Percentiles rank a stretch among this genome's conserved stretches.
phyloP scores from a whole-genome alignment of 2,888 invertebrate species.

The Camptogramma bilineatum region DNA sequence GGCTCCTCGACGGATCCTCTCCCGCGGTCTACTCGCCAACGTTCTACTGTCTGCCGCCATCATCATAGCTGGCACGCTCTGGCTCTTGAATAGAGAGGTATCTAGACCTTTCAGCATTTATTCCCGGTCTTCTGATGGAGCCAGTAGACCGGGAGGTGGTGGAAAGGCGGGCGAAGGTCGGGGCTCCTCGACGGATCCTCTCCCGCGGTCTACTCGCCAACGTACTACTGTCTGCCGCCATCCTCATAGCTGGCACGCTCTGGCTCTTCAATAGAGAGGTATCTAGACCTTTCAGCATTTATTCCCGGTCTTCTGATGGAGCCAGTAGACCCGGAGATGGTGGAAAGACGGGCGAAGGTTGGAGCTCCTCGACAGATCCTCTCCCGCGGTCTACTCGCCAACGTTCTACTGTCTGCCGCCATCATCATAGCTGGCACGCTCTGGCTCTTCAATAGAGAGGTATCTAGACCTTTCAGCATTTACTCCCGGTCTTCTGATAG shows the following conservation, averaged over 20 bases:
- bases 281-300: too few relatives aligned
- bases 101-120: too few relatives aligned
- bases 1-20: constrained; percentile 96
- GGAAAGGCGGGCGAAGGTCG: constrained; percentile 87
- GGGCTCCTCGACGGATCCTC: constrained; percentile 90
- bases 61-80: constrained; percentile 98
- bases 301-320: too few relatives aligned
- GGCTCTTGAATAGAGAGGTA: constrained; percentile 98
- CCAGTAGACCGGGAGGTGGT: constrained; percentile 77
- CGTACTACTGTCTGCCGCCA: constrained; percentile 95
- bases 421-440: constrained; percentile 98
- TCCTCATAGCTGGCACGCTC: constrained; percentile 98
- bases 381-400: constrained; percentile 93
- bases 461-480: too few relatives aligned
- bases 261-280: constrained; percentile 99
- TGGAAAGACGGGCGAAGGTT: constrained; percentile 96
- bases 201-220: constrained; percentile 94
- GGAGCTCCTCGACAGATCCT: constrained; percentile 94
- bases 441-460: constrained; percentile 99
- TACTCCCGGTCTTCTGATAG: too few relatives aligned
- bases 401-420: constrained; percentile 96
- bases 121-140: not conserved
- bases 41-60: constrained; percentile 97
- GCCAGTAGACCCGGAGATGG: too few relatives aligned
- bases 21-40: constrained; percentile 93